A percentile compares a stretch with the other conserved stretches of the same genome.
phyloP scores from a whole-genome alignment of 2,797 vertebrate species.

The Danionella dracula region DNA sequence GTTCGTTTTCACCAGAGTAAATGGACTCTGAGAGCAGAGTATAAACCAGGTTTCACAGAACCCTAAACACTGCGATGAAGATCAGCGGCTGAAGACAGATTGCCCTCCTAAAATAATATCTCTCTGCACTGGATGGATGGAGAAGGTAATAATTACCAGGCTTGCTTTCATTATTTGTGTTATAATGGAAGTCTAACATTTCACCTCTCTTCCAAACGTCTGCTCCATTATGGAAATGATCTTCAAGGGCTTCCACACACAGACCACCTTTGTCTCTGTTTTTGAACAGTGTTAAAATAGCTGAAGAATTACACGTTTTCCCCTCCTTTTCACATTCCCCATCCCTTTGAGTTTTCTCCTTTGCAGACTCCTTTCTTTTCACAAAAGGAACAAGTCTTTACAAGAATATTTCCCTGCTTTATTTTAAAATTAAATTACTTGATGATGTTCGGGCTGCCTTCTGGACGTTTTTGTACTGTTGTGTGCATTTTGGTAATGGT shows the following conservation, averaged over 20 bases:
- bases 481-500: too few relatives aligned
- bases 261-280: constrained; percentile 30
- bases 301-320: neutral
- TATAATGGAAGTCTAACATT: constrained; percentile 31
- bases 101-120: neutral
- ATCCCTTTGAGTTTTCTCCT: constrained; percentile 17
- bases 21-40: neutral
- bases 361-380: constrained; percentile 9
- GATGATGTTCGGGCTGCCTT: too few relatives aligned
- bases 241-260: constrained; percentile 17
- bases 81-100: neutral
- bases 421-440: too few relatives aligned
- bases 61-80: constrained; percentile 21
- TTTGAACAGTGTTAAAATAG: neutral
- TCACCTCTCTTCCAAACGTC: constrained; percentile 25
- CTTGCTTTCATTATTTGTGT: constrained; percentile 32
- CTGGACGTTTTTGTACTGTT: too few relatives aligned
- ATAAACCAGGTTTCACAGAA: neutral
- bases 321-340: constrained; percentile 7
- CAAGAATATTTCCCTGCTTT: too few relatives aligned
- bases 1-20: neutral
- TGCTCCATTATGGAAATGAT: constrained; percentile 27
- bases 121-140: neutral
- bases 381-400: neutral
- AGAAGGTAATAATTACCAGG: constrained; percentile 18